A percentile compares a stretch with the other conserved stretches of the same genome.
Evolutionary conservation across 2,113 vertebrate species (phyloP).

Genomic region (Nycticebus coucang): DNA sequence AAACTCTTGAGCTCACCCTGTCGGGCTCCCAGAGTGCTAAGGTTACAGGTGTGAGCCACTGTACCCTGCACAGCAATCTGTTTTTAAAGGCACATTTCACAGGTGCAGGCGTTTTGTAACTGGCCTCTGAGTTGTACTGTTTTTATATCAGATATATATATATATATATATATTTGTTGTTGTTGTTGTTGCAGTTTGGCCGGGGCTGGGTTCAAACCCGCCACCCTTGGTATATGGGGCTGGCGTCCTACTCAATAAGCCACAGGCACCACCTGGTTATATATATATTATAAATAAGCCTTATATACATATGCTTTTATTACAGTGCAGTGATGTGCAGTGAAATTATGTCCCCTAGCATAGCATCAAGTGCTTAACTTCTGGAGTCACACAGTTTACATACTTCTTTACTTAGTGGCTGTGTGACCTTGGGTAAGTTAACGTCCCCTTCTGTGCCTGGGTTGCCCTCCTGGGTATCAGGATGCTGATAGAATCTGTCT

Average conservation of each 20-base stretch:
- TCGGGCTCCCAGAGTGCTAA: no score
- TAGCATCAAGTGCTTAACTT: background rate
- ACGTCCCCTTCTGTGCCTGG: background rate
- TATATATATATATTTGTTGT: no score
- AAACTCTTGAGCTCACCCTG: no score
- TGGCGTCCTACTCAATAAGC: no score
- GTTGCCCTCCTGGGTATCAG: background rate
- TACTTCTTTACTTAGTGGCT: background rate
- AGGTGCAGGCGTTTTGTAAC: background rate
- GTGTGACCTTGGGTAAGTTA: background rate
- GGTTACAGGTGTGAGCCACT: no score
- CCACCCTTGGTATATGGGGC: no score
- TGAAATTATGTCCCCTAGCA: no score
- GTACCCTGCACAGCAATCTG: background rate
- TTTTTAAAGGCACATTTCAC: conserved; percentile 15
- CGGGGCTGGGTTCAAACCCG: no score
- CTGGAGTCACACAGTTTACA: background rate
- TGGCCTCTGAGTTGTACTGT: background rate
- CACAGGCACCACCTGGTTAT: background rate
- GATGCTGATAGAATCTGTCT: background rate
- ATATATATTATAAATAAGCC: background rate
- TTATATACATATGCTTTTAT: background rate
- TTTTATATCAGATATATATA: no score
- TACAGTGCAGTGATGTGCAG: background rate
- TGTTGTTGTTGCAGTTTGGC: no score